These are phyloP conservation scores for Drosophila hamatofila DNA, from an alignment of 2,888 invertebrate species.

Conservation along the genomic window DNA sequence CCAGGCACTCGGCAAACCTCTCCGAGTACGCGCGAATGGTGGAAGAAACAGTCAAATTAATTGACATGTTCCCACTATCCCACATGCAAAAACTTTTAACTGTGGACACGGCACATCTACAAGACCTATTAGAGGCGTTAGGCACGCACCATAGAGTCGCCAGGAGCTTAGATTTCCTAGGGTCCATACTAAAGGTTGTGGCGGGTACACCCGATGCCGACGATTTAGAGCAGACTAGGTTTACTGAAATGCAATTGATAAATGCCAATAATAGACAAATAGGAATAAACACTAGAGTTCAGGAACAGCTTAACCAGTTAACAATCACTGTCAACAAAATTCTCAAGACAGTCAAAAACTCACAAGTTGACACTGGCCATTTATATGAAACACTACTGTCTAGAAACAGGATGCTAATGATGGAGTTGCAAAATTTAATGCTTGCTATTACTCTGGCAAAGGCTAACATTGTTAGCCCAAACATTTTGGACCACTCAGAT, in stretches of 20 bases:
- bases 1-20: too few relatives aligned
- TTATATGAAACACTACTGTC: too few relatives aligned
- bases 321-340: too few relatives aligned
- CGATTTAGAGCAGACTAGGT: slow-evolving; percentile 5
- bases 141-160: not conserved
- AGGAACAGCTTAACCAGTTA: too few relatives aligned
- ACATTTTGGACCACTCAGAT: too few relatives aligned
- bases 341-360: too few relatives aligned
- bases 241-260: not conserved
- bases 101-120: not conserved
- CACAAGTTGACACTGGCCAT: too few relatives aligned
- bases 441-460: too few relatives aligned
- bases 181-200: not conserved
- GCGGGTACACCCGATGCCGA: slow-evolving; percentile 5
- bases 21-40: too few relatives aligned
- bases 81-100: slow-evolving; percentile 1
- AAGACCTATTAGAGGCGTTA: not conserved
- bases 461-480: too few relatives aligned
- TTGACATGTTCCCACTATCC: not conserved
- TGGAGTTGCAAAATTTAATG: slow-evolving; percentile 1
- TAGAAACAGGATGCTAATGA: not conserved
- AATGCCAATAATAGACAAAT: not conserved
- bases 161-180: not conserved
- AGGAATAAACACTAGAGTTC: too few relatives aligned
- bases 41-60: slow-evolving; percentile 1